phyloP scores from a whole-genome alignment of 2,113 vertebrate genomes.

The Choloepus hoffmanni region DNA sequence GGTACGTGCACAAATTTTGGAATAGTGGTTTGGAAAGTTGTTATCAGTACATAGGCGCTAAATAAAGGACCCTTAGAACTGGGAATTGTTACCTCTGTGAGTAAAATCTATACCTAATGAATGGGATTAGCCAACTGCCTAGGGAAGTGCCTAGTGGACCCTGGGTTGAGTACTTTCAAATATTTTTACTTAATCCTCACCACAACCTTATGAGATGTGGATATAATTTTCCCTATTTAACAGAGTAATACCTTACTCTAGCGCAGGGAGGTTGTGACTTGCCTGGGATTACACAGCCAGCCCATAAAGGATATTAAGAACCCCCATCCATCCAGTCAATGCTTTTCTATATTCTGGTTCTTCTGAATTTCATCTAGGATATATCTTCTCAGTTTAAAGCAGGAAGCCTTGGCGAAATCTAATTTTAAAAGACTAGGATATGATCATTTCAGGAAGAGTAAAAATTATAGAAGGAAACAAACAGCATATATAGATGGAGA shows the following conservation, averaged over 20 bases:
- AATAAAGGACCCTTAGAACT: not conserved
- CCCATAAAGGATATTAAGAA: not conserved
- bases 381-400: conserved; percentile 33
- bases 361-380: not conserved
- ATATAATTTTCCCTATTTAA: not conserved
- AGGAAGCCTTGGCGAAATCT: conserved; percentile 4
- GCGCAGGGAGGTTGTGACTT: not conserved
- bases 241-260: not conserved
- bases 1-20: not conserved
- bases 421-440: not conserved
- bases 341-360: not conserved
- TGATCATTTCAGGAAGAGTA: not conserved
- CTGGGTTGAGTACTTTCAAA: not conserved
- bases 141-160: not conserved
- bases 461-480: not conserved
- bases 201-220: not conserved
- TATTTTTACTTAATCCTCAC: not conserved
- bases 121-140: not conserved
- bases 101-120: not conserved
- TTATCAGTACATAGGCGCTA: not conserved
- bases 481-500: not conserved
- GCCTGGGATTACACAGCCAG: not conserved
- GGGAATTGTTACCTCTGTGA: not conserved
- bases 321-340: not conserved
- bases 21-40: conserved; percentile 18